Evolutionary conservation across 2,888 invertebrate genomes (phyloP).

Genomic region (Agrochola lychnidis): DNA sequence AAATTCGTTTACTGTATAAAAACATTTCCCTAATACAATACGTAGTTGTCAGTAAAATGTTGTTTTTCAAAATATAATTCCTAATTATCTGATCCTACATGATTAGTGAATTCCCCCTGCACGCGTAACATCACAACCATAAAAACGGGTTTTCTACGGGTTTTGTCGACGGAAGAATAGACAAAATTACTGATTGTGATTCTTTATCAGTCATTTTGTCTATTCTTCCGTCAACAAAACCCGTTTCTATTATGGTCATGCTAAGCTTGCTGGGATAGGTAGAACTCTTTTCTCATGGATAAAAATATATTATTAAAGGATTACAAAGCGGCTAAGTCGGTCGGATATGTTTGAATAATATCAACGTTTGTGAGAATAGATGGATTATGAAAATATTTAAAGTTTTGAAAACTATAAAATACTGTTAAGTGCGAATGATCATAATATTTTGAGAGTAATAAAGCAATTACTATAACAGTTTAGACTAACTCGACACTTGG

Average conservation of each 20-base stretch:
- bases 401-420: constrained; percentile 2
- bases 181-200: too few species aligned
- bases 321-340: background rate
- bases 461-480: background rate
- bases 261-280: too few species aligned
- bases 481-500: background rate
- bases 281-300: background rate
- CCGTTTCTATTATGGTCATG: too few species aligned
- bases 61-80: background rate
- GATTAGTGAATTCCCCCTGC: background rate
- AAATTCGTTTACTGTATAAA: too few species aligned
- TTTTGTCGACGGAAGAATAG: too few species aligned
- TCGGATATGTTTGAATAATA: background rate
- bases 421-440: background rate
- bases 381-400: background rate
- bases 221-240: too few species aligned
- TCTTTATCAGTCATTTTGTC: too few species aligned
- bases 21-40: too few species aligned
- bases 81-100: background rate
- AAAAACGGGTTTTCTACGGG: too few species aligned
- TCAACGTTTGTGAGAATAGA: constrained; percentile 1
- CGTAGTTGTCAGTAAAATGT: too few species aligned
- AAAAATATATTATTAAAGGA: background rate
- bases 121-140: too few species aligned
- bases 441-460: background rate